These are phyloP conservation scores for Patagioenas fasciata DNA, from an alignment of 2,113 vertebrate genomes.

Conservation along the genomic window DNA sequence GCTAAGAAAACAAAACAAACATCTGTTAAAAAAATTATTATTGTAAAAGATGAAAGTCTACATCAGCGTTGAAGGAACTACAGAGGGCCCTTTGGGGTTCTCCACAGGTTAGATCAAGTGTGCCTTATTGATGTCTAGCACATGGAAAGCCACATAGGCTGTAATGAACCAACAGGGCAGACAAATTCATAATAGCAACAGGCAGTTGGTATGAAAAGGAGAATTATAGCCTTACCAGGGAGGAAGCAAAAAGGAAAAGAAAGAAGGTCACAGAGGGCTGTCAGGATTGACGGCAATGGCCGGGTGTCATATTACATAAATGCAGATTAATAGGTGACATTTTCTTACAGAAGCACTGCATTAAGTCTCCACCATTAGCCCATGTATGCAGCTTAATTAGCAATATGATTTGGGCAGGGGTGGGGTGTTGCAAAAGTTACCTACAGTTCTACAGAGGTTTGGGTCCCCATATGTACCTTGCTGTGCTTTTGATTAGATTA, in stretches of 20 bases:
- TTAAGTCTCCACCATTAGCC: background rate
- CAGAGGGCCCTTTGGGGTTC: constrained; percentile 25
- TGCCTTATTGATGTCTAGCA: constrained; percentile 36
- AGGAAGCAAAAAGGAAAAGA: constrained; percentile 36
- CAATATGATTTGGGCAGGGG: background rate
- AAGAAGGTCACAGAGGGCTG: constrained; percentile 13
- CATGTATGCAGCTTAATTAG: background rate
- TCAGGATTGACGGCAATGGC: background rate
- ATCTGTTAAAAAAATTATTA: constrained; percentile 41
- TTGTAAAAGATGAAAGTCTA: constrained; percentile 42
- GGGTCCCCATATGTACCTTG: background rate
- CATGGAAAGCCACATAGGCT: constrained; percentile 24
- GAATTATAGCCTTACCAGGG: constrained; percentile 1
- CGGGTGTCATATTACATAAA: constrained; percentile 16
- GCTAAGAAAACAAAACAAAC: constrained; percentile 68
- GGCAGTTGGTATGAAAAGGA: constrained; percentile 6
- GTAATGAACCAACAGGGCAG: constrained; percentile 46
- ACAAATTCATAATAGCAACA: constrained; percentile 40
- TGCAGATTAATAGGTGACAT: background rate
- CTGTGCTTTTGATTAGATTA: background rate
- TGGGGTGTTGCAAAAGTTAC: background rate
- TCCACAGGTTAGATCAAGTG: constrained; percentile 37
- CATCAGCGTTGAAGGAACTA: constrained; percentile 1
- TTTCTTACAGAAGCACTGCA: background rate
- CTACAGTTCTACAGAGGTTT: background rate